phyloP scores from a whole-genome alignment of 2,888 invertebrate species.

The Osedax fenrisi region DNA sequence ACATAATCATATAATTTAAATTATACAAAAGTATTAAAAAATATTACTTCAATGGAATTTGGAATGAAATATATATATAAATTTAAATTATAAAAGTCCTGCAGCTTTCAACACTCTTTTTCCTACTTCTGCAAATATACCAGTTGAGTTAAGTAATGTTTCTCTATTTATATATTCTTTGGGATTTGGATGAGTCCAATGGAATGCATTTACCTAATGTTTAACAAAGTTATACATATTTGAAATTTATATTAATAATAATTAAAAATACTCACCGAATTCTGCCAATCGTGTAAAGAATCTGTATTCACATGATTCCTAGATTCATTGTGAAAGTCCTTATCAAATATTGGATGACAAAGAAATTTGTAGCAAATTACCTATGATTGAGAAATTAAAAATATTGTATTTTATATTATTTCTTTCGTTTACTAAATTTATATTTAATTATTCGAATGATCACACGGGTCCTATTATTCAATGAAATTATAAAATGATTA shows the following conservation, averaged over 20 bases:
- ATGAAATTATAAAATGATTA: no score
- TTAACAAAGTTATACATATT: not conserved
- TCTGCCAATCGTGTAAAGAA: constrained; percentile 36
- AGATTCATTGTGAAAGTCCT: constrained; percentile 39
- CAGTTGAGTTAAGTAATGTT: constrained; percentile 34
- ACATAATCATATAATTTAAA: not conserved
- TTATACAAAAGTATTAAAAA: not conserved
- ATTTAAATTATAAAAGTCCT: constrained; percentile 29
- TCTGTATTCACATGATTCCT: constrained; percentile 39
- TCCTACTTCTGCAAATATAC: constrained; percentile 43
- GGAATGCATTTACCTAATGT: constrained; percentile 33
- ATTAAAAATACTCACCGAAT: not conserved
- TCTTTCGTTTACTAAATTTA: no score
- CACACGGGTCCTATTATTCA: no score
- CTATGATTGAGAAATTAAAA: no score
- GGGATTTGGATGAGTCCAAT: constrained; percentile 45
- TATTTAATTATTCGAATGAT: no score
- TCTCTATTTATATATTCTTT: constrained; percentile 38
- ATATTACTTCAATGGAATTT: not conserved
- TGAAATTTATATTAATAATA: not conserved
- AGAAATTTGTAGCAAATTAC: constrained; percentile 44
- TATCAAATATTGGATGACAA: constrained; percentile 44
- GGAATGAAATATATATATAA: no score
- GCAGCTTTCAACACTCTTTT: constrained; percentile 39
- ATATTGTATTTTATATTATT: no score